Evolutionary conservation across 2,888 invertebrate species (phyloP).

Genomic region (Tiliacea aurago): DNA sequence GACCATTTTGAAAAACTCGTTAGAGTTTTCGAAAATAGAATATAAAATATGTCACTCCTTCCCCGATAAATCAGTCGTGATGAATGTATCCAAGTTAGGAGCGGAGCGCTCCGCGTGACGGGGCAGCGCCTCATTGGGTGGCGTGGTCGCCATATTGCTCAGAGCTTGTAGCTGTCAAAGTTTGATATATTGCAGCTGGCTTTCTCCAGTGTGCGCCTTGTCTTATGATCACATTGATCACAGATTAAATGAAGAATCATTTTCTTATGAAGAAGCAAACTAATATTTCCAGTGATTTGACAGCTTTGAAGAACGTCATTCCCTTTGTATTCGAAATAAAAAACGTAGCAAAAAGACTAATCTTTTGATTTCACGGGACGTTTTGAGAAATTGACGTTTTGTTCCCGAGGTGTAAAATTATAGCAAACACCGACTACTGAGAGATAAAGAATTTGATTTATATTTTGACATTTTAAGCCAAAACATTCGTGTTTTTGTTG

Average conservation of each 20-base stretch:
- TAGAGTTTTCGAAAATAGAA: slow-evolving; percentile 89
- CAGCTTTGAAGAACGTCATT: slow-evolving; percentile 20
- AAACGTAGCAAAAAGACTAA: slow-evolving; percentile 51
- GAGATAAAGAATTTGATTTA: slow-evolving; percentile 83
- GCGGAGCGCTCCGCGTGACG: slow-evolving; percentile 86
- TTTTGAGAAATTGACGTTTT: slow-evolving; percentile 83
- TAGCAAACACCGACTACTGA: slow-evolving; percentile 74
- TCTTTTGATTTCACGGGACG: slow-evolving; percentile 76
- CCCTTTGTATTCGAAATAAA: slow-evolving; percentile 31
- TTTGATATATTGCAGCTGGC: slow-evolving; percentile 88
- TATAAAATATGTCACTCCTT: slow-evolving; percentile 90
- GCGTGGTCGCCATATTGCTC: slow-evolving; percentile 89
- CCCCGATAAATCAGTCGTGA: slow-evolving; percentile 89
- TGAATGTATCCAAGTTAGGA: slow-evolving; percentile 87
- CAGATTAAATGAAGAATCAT: slow-evolving; percentile 79
- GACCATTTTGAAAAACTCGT: slow-evolving; percentile 89
- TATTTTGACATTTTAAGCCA: slow-evolving; percentile 86
- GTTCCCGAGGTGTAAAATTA: slow-evolving; percentile 85
- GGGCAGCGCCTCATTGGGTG: slow-evolving; percentile 89
- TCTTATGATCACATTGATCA: slow-evolving; percentile 86
- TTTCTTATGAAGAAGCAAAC: slow-evolving; percentile 64
- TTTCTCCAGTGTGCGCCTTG: slow-evolving; percentile 88
- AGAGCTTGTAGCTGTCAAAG: slow-evolving; percentile 90
- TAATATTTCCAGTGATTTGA: slow-evolving; percentile 48
- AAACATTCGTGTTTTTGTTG: slow-evolving; percentile 84